Evolutionary conservation across 1,140 invertebrate species (phyloP), one percentile per base, ranked within the genome.

Genomic region (Microplitis mediator): DNA sequence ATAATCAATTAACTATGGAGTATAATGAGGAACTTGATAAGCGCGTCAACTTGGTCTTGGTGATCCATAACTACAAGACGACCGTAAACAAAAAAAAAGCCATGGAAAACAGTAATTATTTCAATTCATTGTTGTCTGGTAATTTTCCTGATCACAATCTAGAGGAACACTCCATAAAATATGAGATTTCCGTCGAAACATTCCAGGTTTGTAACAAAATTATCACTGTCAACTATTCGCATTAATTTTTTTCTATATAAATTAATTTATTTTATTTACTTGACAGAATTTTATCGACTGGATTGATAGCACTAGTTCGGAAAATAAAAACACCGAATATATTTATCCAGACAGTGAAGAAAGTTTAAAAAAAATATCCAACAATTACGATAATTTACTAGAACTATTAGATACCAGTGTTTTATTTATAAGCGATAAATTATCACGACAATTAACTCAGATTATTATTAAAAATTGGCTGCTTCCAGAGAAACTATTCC

Each of bases 251-350:
- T 6, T n/a, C 45, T 16, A 31, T 23, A 64, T 69, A 51, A 14
- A 72, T 74, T 61, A 71, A 61, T 52, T 60, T 16, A 63, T 75
- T 74, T 32, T 62, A 31, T 62, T 64, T 64, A 9, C 64, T 58
- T 11, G 1, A 6, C 56, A 82, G 81, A 60, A 73, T 75, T 82
- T 81, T 50, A 39, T 81, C 5, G 13, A 79, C 6, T 82, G 81
- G 81, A 62, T 78, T n/a, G 61, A 69, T 8, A 0, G 13, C 3
- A 13, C 58, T 9, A 2, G 60, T n/a, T 3, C 52, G 4, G n/a
- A 60, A 11, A 35, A 50, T 51, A 11, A 23, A 23, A 23, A 23
- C 23, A 52, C 23, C 50, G 23, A 31, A 72, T 54, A 23, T 34
- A 71, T 67, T 31, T 36, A 31, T 23, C 52, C 62, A 60, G 66